Percentiles rank a stretch among this genome's conserved stretches.
These are phyloP conservation scores for Beroe forskalii DNA, from an alignment of 37 sponge, comb jelly and placozoan genomes.

Conservation along the genomic window DNA sequence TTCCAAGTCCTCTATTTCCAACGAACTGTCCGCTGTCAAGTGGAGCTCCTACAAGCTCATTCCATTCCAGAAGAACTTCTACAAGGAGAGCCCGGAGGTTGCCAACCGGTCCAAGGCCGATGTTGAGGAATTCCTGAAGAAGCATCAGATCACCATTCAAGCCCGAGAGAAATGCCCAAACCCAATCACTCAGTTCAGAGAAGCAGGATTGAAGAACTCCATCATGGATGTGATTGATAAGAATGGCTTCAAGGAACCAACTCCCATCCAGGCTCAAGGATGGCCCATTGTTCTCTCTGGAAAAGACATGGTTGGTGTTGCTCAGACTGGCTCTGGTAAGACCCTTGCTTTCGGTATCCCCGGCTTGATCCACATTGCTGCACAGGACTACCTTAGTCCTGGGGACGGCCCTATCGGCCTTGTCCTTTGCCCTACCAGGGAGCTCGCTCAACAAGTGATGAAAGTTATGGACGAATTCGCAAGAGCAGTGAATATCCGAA, in stretches of 20 bases:
- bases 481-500: constrained; percentile 67
- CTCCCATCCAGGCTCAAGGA: constrained; percentile 95
- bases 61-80: constrained; percentile 85
- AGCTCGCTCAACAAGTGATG: constrained; percentile 88
- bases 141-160: constrained; percentile 71
- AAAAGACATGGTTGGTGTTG: constrained; percentile 90
- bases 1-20: neutral
- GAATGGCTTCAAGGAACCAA: constrained; percentile 83
- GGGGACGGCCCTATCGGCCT: constrained; percentile 93
- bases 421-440: constrained; percentile 89
- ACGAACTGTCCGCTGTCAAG: constrained; percentile 44
- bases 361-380: constrained; percentile 80
- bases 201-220: constrained; percentile 70
- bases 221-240: constrained; percentile 70
- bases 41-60: constrained; percentile 68
- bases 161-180: constrained; percentile 74
- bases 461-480: constrained; percentile 55
- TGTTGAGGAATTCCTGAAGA: constrained; percentile 69
- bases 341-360: constrained; percentile 95
- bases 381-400: constrained; percentile 78
- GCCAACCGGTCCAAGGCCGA: constrained; percentile 67
- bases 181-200: constrained; percentile 79
- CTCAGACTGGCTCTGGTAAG: constrained; percentile 99
- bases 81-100: constrained; percentile 75
- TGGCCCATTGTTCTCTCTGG: constrained; percentile 97